Evolutionary conservation across 2,797 vertebrate genomes (phyloP), one percentile per base, ranked within the genome.

Genomic region (Amblyopsis hoosieri): DNA sequence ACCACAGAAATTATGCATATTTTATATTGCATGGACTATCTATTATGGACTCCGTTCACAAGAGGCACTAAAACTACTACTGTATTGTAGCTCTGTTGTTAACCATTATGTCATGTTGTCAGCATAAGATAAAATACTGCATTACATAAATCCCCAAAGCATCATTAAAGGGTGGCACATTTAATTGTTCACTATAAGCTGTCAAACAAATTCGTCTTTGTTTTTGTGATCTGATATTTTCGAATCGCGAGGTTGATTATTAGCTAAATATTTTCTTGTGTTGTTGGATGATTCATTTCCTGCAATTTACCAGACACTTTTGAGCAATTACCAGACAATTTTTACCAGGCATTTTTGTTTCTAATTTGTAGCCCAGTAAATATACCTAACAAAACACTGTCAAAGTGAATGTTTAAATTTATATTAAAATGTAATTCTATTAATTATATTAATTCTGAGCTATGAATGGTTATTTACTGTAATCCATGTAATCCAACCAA

Each of bases 201-300:
- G 42, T 49, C 19, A 23, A 49, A 33, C 6, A 54, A 77, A 78
- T 79, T 2, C 62, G 66, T 80, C 71, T 81, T 76, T 89, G 85
- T 86, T 88, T 87, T 82, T 57, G 56, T 1, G 7, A 69, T 60
- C 12, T 69, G 51, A 78, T 81, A 67, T 74, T 81, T 19, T 12
- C 12, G 60, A 69, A 68, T 84, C 61, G 80, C 76, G 69, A 83
- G 37, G 71, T 55, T 0, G 56, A 45, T 42, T 37, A 53, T 71
- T 53, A 62, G 57, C 72, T 61, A 83, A 68, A 77, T 80, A 72
- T 85, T 88, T 83, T 75, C 53, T 71, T 11, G 1, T 64, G 71
- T 69, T 78, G 33, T 13, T 59, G 2, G 47, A 48, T 47, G 17
- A 66, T 69, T 79, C 64, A 73, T 68, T 66, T 74, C 52, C 71